A percentile compares a stretch with the other conserved stretches of the same genome.
These are phyloP conservation scores for Anarhynchus alexandrinus DNA, from an alignment of 2,113 vertebrate genomes.

Conservation along the genomic window DNA sequence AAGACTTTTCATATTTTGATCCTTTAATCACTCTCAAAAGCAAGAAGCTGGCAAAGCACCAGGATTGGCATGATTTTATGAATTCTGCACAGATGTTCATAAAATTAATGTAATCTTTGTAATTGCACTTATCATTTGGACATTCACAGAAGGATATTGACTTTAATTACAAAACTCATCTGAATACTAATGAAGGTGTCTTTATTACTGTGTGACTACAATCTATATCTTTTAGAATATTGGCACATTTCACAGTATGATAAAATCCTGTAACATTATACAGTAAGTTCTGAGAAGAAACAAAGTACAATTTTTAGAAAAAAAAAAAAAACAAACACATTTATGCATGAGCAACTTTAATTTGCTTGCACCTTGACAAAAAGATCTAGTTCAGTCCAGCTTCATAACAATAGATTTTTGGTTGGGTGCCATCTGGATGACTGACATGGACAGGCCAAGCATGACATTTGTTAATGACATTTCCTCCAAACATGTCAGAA, in stretches of 20 bases:
- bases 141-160: background rate
- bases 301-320: background rate
- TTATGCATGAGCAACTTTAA: background rate
- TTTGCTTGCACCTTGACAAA: background rate
- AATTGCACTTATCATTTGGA: conserved; percentile 25
- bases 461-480: background rate
- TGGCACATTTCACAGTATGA: background rate
- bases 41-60: background rate
- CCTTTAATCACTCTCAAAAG: background rate
- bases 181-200: conserved; percentile 16
- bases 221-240: background rate
- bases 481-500: background rate
- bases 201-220: background rate
- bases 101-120: conserved; percentile 28
- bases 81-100: conserved; percentile 23
- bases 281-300: background rate
- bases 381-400: background rate
- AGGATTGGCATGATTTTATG: background rate
- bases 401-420: background rate
- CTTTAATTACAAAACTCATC: conserved; percentile 11
- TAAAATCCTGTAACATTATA: background rate
- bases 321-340: background rate
- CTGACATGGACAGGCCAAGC: background rate
- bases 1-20: background rate
- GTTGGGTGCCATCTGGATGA: background rate